Evolutionary conservation across 2,797 vertebrate species (phyloP).

Genomic region (Sebastes vulpes): DNA sequence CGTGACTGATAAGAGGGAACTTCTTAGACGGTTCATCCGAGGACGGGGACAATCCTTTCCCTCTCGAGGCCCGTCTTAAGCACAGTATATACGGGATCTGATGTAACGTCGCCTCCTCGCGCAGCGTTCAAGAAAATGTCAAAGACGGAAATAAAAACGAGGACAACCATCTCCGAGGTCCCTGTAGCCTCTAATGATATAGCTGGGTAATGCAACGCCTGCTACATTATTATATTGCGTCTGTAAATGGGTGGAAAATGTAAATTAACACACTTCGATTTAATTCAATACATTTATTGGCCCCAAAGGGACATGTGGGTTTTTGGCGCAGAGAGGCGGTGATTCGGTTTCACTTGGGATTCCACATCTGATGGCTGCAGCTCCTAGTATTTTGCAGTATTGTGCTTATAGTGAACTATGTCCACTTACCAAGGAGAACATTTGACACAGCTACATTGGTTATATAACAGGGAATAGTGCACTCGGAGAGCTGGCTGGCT

Average conservation of each 20-base stretch:
- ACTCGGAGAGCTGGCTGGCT: neutral
- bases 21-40: slow-evolving; percentile 51
- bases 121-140: slow-evolving; percentile 35
- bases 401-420: neutral
- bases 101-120: slow-evolving; percentile 18
- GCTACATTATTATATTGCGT: neutral
- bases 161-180: slow-evolving; percentile 4
- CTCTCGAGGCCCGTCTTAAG: slow-evolving; percentile 27
- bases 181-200: slow-evolving; percentile 6
- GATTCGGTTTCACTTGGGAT: neutral
- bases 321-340: slow-evolving; percentile 9
- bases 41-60: slow-evolving; percentile 31
- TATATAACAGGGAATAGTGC: neutral
- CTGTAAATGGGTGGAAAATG: slow-evolving; percentile 17
- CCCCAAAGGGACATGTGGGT: slow-evolving; percentile 19
- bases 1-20: slow-evolving; percentile 62
- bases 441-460: neutral
- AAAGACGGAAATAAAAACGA: slow-evolving; percentile 31
- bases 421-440: neutral
- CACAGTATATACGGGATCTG: slow-evolving; percentile 37
- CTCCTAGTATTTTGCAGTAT: neutral
- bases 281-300: slow-evolving; percentile 21
- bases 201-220: slow-evolving; percentile 8
- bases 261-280: slow-evolving; percentile 25
- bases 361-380: neutral